These are phyloP conservation scores for Nylanderia fulva DNA, from an alignment of 1,140 invertebrate genomes.

Conservation along the genomic window DNA sequence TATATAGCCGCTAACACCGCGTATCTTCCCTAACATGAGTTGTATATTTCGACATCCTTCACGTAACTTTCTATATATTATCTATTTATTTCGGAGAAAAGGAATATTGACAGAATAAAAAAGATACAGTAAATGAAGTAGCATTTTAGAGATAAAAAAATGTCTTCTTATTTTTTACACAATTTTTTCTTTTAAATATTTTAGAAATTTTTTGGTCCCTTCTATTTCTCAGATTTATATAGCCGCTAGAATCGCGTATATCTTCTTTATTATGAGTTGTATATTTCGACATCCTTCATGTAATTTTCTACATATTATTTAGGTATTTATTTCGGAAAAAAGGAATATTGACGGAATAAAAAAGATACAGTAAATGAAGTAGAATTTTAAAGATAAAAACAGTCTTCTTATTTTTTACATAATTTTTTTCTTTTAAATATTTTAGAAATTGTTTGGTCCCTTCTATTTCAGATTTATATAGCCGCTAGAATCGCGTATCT, in stretches of 20 bases:
- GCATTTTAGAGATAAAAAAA: neutral
- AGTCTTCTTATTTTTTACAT: neutral
- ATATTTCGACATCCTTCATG: neutral
- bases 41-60: neutral
- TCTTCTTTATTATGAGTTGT: neutral
- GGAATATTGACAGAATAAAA: neutral
- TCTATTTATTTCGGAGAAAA: neutral
- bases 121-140: neutral
- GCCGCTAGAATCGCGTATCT: neutral
- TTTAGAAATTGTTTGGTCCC: neutral
- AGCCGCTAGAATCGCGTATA: neutral
- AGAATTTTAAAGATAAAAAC: neutral
- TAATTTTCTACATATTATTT: neutral
- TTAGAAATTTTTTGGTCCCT: neutral
- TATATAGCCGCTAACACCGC: neutral
- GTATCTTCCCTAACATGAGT: conserved; percentile 1
- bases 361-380: neutral
- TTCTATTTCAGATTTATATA: conserved; percentile 10
- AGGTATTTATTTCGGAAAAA: neutral
- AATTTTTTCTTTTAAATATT: neutral
- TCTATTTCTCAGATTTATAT: conserved; percentile 1
- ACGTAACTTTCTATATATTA: neutral
- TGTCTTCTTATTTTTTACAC: neutral
- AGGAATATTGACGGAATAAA: neutral
- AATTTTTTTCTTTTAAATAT: neutral